Evolutionary conservation across 1,140 invertebrate genomes (phyloP), one percentile per base, ranked within the genome.

Genomic region (Bombus cullumanus): DNA sequence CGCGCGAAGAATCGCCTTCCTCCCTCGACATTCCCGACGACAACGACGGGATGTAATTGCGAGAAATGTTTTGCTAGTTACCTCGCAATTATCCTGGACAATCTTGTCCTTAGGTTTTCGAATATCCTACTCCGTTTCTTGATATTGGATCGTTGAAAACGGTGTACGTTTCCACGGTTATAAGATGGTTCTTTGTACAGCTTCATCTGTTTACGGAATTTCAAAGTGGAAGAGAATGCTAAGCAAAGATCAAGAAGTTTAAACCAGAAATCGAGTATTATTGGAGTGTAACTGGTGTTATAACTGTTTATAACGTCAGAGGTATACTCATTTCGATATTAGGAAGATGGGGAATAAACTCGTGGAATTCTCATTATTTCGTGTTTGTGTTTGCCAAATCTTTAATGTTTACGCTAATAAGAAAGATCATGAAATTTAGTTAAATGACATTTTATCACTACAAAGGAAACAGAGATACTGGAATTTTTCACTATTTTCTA

Each of bases 61-160:
- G 59, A 66, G 77, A 28, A 79, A 66, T 37, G 78, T 80, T 80
- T 69, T 28, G 31, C 78, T 69, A 69, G 78, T 80, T 69, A 80
- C 28, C n/a, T n/a, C 25, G 41, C 41, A 69, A 80, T 80, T 80
- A 69, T 80, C 43, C 22, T 5, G n/a, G 31, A 47, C 77, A 34
- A 68, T 79, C 39, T 66, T 66, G 41, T 62, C 12, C 59, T 79
- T 25, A 9, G 41, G n/a, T 66, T 62, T 66, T 47, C 66, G 62
- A 79, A 79, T 47, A 34, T 68, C 41, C 39, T 43, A 2, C 37
- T n/a, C 22, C 10, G n/a, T 22, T n/a, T 66, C 76, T 64, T 64
- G 59, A 66, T 78, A 78, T 78, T 78, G 53, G 28, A 76, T 78
- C 39, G 76, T 18, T 15, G 25, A 25, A 34, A 41, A 15, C 39